A percentile compares a stretch with the other conserved stretches of the same genome.
Conservation (phyloP, 2,888 invertebrate species). For the Athalia circularis region DNA sequence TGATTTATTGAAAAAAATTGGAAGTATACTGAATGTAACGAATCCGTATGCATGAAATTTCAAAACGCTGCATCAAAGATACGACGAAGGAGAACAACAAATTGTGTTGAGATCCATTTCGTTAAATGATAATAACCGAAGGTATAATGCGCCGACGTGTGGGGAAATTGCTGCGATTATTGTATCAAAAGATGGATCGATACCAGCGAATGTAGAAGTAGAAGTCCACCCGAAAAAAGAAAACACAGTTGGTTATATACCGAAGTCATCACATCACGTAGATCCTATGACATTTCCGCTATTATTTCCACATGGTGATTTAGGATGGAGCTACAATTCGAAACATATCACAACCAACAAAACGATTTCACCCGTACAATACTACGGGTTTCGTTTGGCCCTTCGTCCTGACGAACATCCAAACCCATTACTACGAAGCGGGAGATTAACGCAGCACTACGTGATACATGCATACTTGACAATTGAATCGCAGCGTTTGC, state of each 20-base stretch:
- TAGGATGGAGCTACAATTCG: conserved; percentile 2
- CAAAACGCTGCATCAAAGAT: not conserved
- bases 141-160: conserved; percentile 15
- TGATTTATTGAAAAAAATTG: not conserved
- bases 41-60: not conserved
- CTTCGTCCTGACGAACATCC: not conserved
- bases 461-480: conserved; percentile 17
- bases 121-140: not conserved
- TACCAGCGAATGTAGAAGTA: conserved; percentile 17
- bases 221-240: not conserved
- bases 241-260: conserved; percentile 3
- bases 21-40: not conserved
- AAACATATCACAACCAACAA: not conserved
- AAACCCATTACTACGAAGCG: conserved; percentile 17
- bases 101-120: not conserved
- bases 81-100: not conserved
- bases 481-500: conserved; percentile 11
- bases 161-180: conserved; percentile 10
- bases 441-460: conserved; percentile 4
- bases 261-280: conserved; percentile 14
- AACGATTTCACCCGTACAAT: too few species aligned
- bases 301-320: conserved; percentile 8
- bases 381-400: conserved; percentile 9
- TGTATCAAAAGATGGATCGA: conserved; percentile 3
- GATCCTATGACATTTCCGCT: not conserved